Conservation (phyloP, 1,140 invertebrate species). For the Procambarus virginalis region DNA sequence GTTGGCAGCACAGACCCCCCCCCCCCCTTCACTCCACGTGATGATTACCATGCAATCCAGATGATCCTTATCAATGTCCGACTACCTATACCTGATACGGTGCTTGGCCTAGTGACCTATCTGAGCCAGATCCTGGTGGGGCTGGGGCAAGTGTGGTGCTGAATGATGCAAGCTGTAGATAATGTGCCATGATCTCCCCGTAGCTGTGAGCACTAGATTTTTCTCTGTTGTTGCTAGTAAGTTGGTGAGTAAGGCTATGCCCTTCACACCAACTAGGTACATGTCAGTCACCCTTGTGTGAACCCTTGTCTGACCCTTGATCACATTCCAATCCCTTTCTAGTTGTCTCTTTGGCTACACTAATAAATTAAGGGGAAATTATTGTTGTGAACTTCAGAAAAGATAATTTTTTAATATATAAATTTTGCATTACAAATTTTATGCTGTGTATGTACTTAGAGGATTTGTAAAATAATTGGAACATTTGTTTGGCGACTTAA, state of each 20-base stretch:
- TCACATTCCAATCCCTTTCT: conserved; percentile 62
- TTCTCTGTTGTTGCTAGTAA: conserved; percentile 42
- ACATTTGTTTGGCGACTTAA: conserved; percentile 9
- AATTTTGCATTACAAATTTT: conserved; percentile 57
- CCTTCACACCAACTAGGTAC: conserved; percentile 6
- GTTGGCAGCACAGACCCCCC: conserved; percentile 33
- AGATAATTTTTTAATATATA: conserved; percentile 15
- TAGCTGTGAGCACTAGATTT: conserved; percentile 61
- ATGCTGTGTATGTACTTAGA: conserved; percentile 61
- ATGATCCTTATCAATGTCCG: not conserved
- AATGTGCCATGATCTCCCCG: conserved; percentile 63
- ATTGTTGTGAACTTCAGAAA: conserved; percentile 20
- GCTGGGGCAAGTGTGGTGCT: conserved; percentile 45
- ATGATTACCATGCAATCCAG: not conserved
- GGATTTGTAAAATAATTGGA: conserved; percentile 53
- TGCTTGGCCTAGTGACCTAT: conserved; percentile 33
- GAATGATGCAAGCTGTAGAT: conserved; percentile 44
- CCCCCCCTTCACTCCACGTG: not conserved
- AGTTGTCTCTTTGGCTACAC: conserved; percentile 61
- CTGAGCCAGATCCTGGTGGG: conserved; percentile 9
- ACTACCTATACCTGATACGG: conserved; percentile 35
- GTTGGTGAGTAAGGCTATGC: conserved; percentile 4
- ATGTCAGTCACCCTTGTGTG: conserved; percentile 41
- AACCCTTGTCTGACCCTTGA: conserved; percentile 42
- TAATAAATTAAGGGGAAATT: conserved; percentile 42